Evolutionary conservation across 2,888 invertebrate genomes (phyloP), one percentile per base, ranked within the genome.

Genomic region (Parthenolecanium corni): DNA sequence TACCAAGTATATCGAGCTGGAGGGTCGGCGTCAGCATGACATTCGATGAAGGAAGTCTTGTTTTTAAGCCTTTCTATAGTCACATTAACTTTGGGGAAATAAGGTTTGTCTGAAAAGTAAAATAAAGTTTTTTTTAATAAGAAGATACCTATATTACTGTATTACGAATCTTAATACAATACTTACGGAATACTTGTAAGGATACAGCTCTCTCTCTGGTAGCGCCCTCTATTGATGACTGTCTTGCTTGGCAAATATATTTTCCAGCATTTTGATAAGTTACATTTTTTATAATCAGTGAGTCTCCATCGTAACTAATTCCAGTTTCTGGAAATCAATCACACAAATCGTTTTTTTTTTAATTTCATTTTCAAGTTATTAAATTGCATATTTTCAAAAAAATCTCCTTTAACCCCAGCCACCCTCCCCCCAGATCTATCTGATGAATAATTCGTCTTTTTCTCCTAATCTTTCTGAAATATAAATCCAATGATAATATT

Each of bases 91-190:
- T 16, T 31, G 2, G 46, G 2, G 14, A 44, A 44, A n/a, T 46
- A 57, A 5, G 57, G 57, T 57, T 57, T 57, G 25, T 57, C 57
- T 57, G 47, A 20, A 57, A 46, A 44, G 20, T 46, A 42, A 42
- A 42, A 42, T 16, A 31, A 31, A n/a, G n/a, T n/a, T n/a, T n/a
- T n/a, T n/a, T n/a, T n/a, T n/a, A n/a, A n/a, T n/a, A n/a, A n/a
- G n/a, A n/a, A n/a, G n/a, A n/a, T n/a, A n/a, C n/a, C n/a, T n/a
- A n/a, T n/a, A 38, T 38, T 38, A 14, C 5, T 44, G 44, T 44
- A 16, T n/a, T 6, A n/a, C 18, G 21, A 11, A 46, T 46, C 46
- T 53, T 1, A 44, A 56, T 24, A 12, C 2, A 18, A 6, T 2
- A 46, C 57, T 57, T 31, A 57, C 57, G 57, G n/a, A 24, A 11